Evolutionary conservation across 2,888 invertebrate species (phyloP).

Genomic region (Quadriops clusia): DNA sequence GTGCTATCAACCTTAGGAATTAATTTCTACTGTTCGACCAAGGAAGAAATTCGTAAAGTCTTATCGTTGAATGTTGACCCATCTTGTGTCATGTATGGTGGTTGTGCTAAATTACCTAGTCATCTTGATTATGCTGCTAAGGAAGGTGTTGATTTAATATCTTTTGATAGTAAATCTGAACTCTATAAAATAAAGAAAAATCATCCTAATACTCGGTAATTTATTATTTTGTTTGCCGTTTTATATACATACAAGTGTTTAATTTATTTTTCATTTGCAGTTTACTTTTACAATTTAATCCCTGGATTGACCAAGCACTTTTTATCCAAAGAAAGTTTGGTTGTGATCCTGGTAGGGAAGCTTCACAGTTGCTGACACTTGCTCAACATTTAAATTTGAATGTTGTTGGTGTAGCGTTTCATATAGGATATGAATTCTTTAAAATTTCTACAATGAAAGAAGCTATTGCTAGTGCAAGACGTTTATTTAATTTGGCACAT

Average conservation of each 20-base stretch:
- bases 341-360: constrained; percentile 25
- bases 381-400: constrained; percentile 24
- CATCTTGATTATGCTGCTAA: constrained; percentile 42
- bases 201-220: constrained; percentile 40
- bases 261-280: too few relatives aligned
- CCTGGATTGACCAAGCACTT: too few relatives aligned
- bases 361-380: constrained; percentile 21
- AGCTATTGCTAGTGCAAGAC: constrained; percentile 40
- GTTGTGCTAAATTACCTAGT: constrained; percentile 44
- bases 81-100: constrained; percentile 45
- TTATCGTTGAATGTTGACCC: constrained; percentile 38
- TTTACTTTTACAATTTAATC: too few relatives aligned
- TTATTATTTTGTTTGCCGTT: too few relatives aligned
- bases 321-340: constrained; percentile 31
- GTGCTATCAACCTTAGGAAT: constrained; percentile 42
- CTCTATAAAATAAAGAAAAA: constrained; percentile 42
- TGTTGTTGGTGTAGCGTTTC: constrained; percentile 31
- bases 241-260: too few relatives aligned
- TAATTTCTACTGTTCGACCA: constrained; percentile 53
- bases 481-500: constrained; percentile 39
- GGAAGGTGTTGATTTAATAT: constrained; percentile 41
- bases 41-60: constrained; percentile 42
- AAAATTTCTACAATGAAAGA: constrained; percentile 39
- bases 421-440: constrained; percentile 27
- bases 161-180: constrained; percentile 46